Base-by-base conservation (phyloP, 1,140 invertebrate genomes). In the Ostrea denselamellosa region DNA sequence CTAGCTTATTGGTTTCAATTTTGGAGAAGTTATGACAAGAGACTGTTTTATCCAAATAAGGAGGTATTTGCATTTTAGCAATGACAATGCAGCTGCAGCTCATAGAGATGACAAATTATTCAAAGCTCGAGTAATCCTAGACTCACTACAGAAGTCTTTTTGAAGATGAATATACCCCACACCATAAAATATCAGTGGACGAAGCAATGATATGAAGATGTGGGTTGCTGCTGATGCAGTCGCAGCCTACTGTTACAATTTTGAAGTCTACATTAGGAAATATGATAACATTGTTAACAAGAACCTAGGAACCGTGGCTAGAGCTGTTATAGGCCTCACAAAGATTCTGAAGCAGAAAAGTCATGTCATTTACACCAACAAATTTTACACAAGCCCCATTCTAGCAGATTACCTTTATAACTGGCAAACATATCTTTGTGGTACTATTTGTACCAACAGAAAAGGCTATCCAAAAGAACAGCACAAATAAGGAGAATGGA, bases 351-450 rank as follows among this genome's bases (percentile, higher is more conserved):
- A 93, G 94, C 85, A 93, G 89, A 90, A 90, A 87, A 93, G 93
- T 9, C 94, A 95, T 89, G 93, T 92, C 34, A 14, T 96, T 54
- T 93, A 91, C 86, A 94, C 93, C 19, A 95, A 95, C 90, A 95
- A 95, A 91, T 95, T 92, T 89, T 95, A 95, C 87, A 94, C 93
- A 0, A 93, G 90, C 51, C 56, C 93, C 44, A 22, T 84, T 28
- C 88, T 95, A 19, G 92, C 93, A 0, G 51, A 92, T 82, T 90
- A 92, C 86, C 90, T 95, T 53, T 89, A 94, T 19, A 2, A 87
- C 9, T 92, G 90, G 51, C 90, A 94, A 8, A 95, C 92, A 1
- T 90, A 87, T 71, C 71, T 87, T 52, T 87, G 85, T 68, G 87
- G 87, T 10, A 90, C 89, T 56, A 52, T 83, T 19, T n/a, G 53